phyloP scores from a whole-genome alignment of 2,797 vertebrate species.

The Lagodon rhomboides region DNA sequence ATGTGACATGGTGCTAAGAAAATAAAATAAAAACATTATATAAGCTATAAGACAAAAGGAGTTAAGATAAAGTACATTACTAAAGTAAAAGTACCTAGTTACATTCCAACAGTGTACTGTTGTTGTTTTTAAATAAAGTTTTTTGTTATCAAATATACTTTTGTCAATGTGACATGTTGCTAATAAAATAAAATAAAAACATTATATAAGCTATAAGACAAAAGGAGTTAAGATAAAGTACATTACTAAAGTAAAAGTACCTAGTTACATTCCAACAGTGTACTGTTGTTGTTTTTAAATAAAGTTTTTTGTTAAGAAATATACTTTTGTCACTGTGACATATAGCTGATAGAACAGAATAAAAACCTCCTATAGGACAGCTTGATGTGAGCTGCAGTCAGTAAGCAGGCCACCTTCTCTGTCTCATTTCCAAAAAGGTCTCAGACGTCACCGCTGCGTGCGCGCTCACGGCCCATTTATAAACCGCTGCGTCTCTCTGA shows the following conservation, averaged over 20 bases:
- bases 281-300: neutral
- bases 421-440: slow-evolving; percentile 26
- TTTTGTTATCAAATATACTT: too few relatives aligned
- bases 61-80: too few relatives aligned
- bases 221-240: too few relatives aligned
- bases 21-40: too few relatives aligned
- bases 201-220: too few relatives aligned
- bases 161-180: too few relatives aligned
- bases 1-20: too few relatives aligned
- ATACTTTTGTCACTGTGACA: neutral
- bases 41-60: too few relatives aligned
- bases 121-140: too few relatives aligned
- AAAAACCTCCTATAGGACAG: neutral
- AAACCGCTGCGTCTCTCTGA: slow-evolving; percentile 53
- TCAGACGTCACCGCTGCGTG: slow-evolving; percentile 57
- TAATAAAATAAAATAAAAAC: too few relatives aligned
- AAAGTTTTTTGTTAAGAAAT: neutral
- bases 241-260: neutral
- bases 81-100: too few relatives aligned
- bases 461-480: slow-evolving; percentile 48
- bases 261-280: neutral
- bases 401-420: slow-evolving; percentile 3
- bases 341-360: neutral
- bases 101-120: too few relatives aligned
- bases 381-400: neutral